Evolutionary conservation across 2,888 invertebrate species (phyloP).

Genomic region (Drosophila borealis): DNA sequence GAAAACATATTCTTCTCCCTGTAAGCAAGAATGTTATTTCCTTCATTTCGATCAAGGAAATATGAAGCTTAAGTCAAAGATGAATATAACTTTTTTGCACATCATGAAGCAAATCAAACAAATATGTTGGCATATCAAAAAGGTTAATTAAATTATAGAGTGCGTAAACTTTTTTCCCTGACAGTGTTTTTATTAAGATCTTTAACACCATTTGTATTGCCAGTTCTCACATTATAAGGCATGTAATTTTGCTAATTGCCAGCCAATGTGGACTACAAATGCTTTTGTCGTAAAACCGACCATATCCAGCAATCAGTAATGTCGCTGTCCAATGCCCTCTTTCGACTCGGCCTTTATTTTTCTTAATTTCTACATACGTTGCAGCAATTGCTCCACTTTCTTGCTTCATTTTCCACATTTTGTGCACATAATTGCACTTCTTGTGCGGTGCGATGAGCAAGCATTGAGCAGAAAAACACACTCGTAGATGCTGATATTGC

Average conservation of each 20-base stretch:
- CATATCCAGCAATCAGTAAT: slow-evolving; percentile 52
- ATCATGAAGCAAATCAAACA: too few relatives aligned
- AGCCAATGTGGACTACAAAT: slow-evolving; percentile 38
- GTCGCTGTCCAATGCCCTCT: background rate
- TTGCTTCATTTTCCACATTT: slow-evolving; percentile 74
- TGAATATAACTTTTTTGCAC: too few relatives aligned
- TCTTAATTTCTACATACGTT: slow-evolving; percentile 30
- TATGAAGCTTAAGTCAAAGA: too few relatives aligned
- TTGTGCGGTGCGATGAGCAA: slow-evolving; percentile 66
- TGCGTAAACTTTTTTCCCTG: background rate
- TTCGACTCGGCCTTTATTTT: background rate
- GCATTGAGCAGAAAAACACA: slow-evolving; percentile 22
- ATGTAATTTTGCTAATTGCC: slow-evolving; percentile 24
- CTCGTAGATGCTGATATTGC: background rate
- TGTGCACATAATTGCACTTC: slow-evolving; percentile 79
- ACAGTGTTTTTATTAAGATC: slow-evolving; percentile 5
- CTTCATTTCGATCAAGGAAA: too few relatives aligned
- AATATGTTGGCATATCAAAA: too few relatives aligned
- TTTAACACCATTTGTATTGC: slow-evolving; percentile 29
- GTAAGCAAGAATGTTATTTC: too few relatives aligned
- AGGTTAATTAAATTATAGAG: too few relatives aligned
- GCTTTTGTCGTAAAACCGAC: slow-evolving; percentile 27
- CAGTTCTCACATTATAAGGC: slow-evolving; percentile 50
- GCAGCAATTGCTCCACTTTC: slow-evolving; percentile 70
- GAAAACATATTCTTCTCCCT: too few relatives aligned